Evolutionary conservation across 35 echinoderm and acorn worm species (phyloP).

Genomic region (Ptychodera flava): DNA sequence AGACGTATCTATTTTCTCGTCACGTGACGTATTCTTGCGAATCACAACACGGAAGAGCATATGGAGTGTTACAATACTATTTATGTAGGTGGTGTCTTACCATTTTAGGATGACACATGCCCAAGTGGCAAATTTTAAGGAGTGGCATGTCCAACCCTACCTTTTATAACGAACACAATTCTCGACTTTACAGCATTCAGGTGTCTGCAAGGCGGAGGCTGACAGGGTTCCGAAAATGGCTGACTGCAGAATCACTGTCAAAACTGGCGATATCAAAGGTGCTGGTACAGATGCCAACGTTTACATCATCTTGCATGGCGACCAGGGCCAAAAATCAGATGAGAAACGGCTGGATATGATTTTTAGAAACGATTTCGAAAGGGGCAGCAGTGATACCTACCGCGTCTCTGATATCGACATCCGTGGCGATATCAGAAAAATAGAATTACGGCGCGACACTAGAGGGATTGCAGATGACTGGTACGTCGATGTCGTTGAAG

Average conservation of each 20-base stretch:
- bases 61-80: too few species aligned
- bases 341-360: slow-evolving; percentile 29
- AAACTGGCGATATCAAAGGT: slow-evolving; percentile 63
- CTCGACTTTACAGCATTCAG: too few species aligned
- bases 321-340: slow-evolving; percentile 20
- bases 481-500: slow-evolving; percentile 36
- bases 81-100: too few species aligned
- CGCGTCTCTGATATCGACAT: slow-evolving; percentile 4
- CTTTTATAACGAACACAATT: too few species aligned
- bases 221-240: too few species aligned
- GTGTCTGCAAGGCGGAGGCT: too few species aligned
- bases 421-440: slow-evolving; percentile 32
- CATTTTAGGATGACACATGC: too few species aligned
- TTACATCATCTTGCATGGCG: slow-evolving; percentile 33
- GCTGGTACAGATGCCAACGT: slow-evolving; percentile 65
- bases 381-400: slow-evolving; percentile 25
- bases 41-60: too few species aligned
- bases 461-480: slow-evolving; percentile 37
- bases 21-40: too few species aligned
- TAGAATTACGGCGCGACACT: slow-evolving; percentile 65
- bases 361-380: slow-evolving; percentile 62
- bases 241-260: slow-evolving; percentile 16
- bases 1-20: too few species aligned
- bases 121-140: too few species aligned
- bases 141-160: too few species aligned